Evolutionary conservation across 1,140 invertebrate species (phyloP), one percentile per base, ranked within the genome.

Genomic region (Rhynchophorus ferrugineus): DNA sequence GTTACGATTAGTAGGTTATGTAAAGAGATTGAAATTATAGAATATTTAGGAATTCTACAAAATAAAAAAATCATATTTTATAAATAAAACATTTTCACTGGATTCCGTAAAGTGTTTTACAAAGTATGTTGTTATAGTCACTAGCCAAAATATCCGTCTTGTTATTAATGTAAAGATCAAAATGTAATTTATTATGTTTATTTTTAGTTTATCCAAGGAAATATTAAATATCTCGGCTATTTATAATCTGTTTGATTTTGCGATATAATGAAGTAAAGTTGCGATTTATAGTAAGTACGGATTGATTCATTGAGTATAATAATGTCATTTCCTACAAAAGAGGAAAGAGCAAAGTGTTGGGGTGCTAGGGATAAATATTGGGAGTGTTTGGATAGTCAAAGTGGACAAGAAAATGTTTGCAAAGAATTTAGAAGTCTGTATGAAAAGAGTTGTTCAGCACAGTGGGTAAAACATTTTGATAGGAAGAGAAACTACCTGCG

Each of bases 391-490:
- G 87, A 91, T 69, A 67, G 60, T 61, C 61, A 61, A 52, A 71
- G 72, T 56, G 69, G 59, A 59, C 59, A 59, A 14, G 54, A 69
- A 24, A 65, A 61, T 42, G 73, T 76, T 6, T 95, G 92, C 72
- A 65, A 71, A 55, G 74, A 85, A 64, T 71, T 87, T 57, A 80
- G 89, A 49, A 81, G 84, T 72, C 44, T 80, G 16, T 95, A 89
- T 74, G 89, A 91, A 77, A 77, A 78, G 43, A 80, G 78, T 13
- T 96, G 91, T 69, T 85, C 89, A n/a, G 68, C 78, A 11, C 82
- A 87, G 70, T 96, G 91, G 91, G 89, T 95, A 8, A 91, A 89
- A 72, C 91, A 96, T 73, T 96, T 96, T 73, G 89, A 95, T 73
- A 78, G 88, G 63, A 92, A 91, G 71, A 70, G 87, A 68, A 83